A percentile compares a stretch with the other conserved stretches of the same genome.
Evolutionary conservation across 92 coral and sea anemone species (phyloP).

Genomic region (Palythoa caribaeorum): DNA sequence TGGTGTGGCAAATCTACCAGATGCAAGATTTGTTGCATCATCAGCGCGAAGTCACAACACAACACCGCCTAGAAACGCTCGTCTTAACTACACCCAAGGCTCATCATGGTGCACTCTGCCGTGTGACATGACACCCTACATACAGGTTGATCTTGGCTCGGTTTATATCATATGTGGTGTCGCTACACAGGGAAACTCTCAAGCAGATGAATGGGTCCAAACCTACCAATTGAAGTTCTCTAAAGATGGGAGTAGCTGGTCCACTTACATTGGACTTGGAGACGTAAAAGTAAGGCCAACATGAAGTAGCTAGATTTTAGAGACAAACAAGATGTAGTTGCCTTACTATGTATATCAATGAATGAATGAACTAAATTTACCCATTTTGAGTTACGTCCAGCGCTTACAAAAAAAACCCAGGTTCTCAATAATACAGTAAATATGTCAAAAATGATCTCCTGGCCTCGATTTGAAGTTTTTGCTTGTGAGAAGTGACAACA

Average conservation of each 20-base stretch:
- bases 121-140: neutral
- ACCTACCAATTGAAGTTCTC: neutral
- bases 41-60: neutral
- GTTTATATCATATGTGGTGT: conserved; percentile 5
- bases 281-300: neutral
- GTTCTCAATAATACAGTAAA: no score
- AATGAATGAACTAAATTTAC: no score
- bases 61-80: neutral
- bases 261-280: neutral
- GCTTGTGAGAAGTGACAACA: no score
- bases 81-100: neutral
- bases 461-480: no score
- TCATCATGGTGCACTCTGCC: neutral
- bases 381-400: no score
- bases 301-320: no score
- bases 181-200: conserved; percentile 25
- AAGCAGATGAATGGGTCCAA: conserved; percentile 6
- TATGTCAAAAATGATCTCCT: no score
- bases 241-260: neutral
- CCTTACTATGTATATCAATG: no score
- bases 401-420: no score
- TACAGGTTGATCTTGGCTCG: conserved; percentile 2
- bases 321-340: no score
- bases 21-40: neutral
- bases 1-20: neutral